Base-by-base conservation (phyloP, 1,140 invertebrate species). In the Anoplophora glabripennis region DNA sequence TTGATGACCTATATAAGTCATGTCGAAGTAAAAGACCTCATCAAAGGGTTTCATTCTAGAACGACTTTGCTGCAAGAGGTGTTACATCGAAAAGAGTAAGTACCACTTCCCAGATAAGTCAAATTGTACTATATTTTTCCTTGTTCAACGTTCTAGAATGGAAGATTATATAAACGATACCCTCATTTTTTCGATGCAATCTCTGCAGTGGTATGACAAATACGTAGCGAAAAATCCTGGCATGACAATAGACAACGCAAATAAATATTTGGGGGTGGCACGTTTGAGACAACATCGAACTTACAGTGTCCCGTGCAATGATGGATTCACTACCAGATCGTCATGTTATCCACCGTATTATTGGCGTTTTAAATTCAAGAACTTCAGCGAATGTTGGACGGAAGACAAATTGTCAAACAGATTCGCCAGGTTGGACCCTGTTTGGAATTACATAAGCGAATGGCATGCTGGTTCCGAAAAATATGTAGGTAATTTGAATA, bases 191-290 rank as follows among this genome's bases (percentile, higher is more conserved):
- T 62, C 58, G 5, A 35, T 67, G 33, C 67, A 69, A 15, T 57
- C 63, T 4, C 33, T 21, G 1, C 52, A 59, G 12, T 69, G 67
- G 67, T 69, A 69, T 53, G 59, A 40, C 0, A 57, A 38, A 15
- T 69, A 57, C 54, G 15, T 64, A 17, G 35, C 42, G 7, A 34
- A 61, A 5, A 57, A 63, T 12, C 67, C 67, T 8, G 67, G 67
- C 7, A 61, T 63, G 41, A 63, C 64, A 15, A 60, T 47, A 28
- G 67, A 69, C 46, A 63, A 66, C 17, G 44, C 44, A 21, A 69
- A 67, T 45, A 67, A 67, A 52, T 67, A 63, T 41, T 21, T 67
- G 12, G 64, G 64, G 33, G 49, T 67, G n/a, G 63, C 56, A 12
- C 51, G 61, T 8, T 17, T 69, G 7, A 57, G 67, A 36, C 67